A percentile compares a stretch with the other conserved stretches of the same genome.
Evolutionary conservation across 2,888 invertebrate genomes (phyloP).

Genomic region (Eucera pruinosa): DNA sequence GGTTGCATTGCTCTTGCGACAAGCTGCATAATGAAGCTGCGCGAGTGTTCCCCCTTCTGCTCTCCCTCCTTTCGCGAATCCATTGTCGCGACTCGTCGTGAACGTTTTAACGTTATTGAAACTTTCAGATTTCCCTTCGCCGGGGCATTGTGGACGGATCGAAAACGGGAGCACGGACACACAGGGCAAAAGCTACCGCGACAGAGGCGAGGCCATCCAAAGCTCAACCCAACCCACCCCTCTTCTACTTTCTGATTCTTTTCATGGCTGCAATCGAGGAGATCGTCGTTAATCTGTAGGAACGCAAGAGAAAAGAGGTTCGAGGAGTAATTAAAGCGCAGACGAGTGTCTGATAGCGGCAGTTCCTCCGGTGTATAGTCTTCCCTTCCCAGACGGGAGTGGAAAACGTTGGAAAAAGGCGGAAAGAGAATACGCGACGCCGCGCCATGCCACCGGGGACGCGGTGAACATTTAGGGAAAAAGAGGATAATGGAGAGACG

Average conservation of each 20-base stretch:
- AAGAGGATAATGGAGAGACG: slow-evolving; percentile 15
- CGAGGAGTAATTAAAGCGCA: slow-evolving; percentile 67
- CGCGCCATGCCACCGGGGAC: not conserved
- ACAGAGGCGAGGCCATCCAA: not conserved
- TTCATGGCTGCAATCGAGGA: slow-evolving; percentile 50
- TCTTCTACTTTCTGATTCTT: slow-evolving; percentile 4
- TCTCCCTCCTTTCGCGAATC: not conserved
- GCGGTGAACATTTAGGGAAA: slow-evolving; percentile 9
- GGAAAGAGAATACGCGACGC: slow-evolving; percentile 9
- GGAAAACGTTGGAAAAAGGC: not conserved
- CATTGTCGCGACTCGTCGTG: slow-evolving; percentile 26
- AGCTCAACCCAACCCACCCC: not conserved
- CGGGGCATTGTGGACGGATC: slow-evolving; percentile 4
- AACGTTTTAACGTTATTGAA: slow-evolving; percentile 50
- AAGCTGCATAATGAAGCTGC: slow-evolving; percentile 26
- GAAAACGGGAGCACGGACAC: slow-evolving; percentile 33
- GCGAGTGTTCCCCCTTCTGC: slow-evolving; percentile 12
- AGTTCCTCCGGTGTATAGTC: slow-evolving; percentile 14
- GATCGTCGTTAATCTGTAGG: slow-evolving; percentile 61
- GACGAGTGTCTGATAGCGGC: slow-evolving; percentile 58
- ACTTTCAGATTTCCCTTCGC: slow-evolving; percentile 31
- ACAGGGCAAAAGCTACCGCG: too few species aligned
- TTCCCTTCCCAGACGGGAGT: slow-evolving; percentile 12
- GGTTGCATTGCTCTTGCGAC: slow-evolving; percentile 17
- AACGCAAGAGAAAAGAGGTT: slow-evolving; percentile 53